phyloP scores from a whole-genome alignment of 2,113 vertebrate genomes.

The Thalassoma bifasciatum region DNA sequence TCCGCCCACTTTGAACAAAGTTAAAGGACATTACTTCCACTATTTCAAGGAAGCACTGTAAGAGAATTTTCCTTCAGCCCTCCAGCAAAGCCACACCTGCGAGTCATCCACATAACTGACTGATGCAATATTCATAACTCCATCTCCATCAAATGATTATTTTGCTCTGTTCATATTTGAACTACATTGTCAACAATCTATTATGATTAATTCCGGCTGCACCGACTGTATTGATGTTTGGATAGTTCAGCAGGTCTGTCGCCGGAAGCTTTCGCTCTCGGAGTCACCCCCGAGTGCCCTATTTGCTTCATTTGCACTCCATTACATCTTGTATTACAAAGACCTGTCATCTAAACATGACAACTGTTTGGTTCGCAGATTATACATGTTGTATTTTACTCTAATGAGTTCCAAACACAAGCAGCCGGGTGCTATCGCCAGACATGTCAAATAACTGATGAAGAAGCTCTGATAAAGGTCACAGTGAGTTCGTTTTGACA shows the following conservation, averaged over 20 bases:
- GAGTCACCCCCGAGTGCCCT: constrained; percentile 27
- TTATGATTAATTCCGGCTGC: constrained; percentile 33
- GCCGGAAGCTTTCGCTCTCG: constrained; percentile 13
- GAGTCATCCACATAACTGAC: background rate
- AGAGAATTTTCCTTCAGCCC: background rate
- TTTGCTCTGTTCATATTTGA: constrained; percentile 57
- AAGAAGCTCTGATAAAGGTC: constrained; percentile 14
- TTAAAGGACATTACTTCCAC: background rate
- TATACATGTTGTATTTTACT: constrained; percentile 12
- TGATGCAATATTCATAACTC: constrained; percentile 42
- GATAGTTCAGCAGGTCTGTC: constrained; percentile 29
- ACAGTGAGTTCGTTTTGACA: background rate
- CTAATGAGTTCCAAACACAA: constrained; percentile 28
- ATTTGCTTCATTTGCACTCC: constrained; percentile 60
- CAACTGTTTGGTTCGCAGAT: constrained; percentile 28
- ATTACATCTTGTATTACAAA: constrained; percentile 55
- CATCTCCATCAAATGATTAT: constrained; percentile 25
- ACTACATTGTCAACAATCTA: constrained; percentile 57
- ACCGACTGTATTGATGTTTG: constrained; percentile 42
- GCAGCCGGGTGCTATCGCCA: constrained; percentile 11
- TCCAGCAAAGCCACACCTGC: background rate
- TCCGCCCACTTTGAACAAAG: too few species aligned
- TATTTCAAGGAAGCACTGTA: background rate
- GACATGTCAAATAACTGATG: constrained; percentile 22
- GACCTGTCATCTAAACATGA: constrained; percentile 34